Evolutionary conservation across 2,113 vertebrate species (phyloP), one percentile per base, ranked within the genome.

Genomic region (Prochilodus magdalenae): DNA sequence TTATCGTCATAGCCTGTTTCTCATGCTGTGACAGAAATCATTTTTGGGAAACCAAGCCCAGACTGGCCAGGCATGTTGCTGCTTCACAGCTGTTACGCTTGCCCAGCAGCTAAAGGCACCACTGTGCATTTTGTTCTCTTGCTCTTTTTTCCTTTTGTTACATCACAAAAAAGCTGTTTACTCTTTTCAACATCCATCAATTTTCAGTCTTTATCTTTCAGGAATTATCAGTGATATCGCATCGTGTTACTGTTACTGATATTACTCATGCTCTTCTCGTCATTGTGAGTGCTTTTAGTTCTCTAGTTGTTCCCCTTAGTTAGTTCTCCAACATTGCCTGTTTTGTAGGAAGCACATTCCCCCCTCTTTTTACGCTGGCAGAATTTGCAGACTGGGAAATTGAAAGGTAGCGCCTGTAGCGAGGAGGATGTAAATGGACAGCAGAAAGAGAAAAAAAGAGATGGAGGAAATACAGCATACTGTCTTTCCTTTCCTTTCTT

Each of bases 151-250:
- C n/a, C n/a, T 20, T 22, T 10, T 36, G 36, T 67, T 20, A 3
- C 36, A 67, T 36, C 29, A 20, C 33, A 22, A 30, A 24, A 22
- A 36, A 20, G 7, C 12, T 30, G 30, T 67, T 70, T 51, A 55
- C 0, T 79, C 8, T 36, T 1, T 65, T 51, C 29, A 49, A 81
- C 24, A 71, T 80, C 60, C 73, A 79, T 30, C 59, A 36, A 53
- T 69, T 59, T 86, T 22, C 57, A 77, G 51, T 81, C 67, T 49
- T 73, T 77, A 66, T 76, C 30, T 36, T n/a, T n/a, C n/a, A n/a
- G n/a, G n/a, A n/a, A n/a, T n/a, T n/a, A n/a, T 81, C 80, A 77
- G 47, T 73, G 51, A 82, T 78, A 71, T 83, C n/a, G 16, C 40
- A 13, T 62, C 22, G 60, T 20, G 27, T 79, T 71, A 66, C 1